Base-by-base conservation (phyloP, 2,797 vertebrate genomes). In the Gobionotothen gibberifrons region DNA sequence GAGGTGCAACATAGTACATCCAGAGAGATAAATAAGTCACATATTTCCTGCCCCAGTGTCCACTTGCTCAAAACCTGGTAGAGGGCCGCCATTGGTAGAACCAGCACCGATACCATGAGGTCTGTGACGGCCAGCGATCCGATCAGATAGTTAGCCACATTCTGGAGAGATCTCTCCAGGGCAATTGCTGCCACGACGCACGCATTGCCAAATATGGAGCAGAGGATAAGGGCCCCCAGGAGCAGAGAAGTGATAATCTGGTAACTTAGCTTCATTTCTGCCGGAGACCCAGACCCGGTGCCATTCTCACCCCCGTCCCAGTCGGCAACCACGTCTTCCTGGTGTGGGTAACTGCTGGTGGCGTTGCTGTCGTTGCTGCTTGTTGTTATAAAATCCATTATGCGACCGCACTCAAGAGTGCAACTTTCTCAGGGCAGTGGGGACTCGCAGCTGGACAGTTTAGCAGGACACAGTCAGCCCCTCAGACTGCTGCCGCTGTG, bases 41-140 rank as follows among this genome's bases (percentile, higher is more conserved):
- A 99, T 67, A 96, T 96, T 85, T 94, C 96, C 90, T 99, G 98
- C 3, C 97, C 98, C 73, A 99, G 94, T 1, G 98, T 99, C 98
- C 98, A 99, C 90, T 97, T 98, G 92, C 98, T 97, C 90, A 99
- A 91, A 77, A 99, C 97, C 91, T 99, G 98, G 90, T 99, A 97
- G 42, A 98, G 94, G 56, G 97, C 97, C 29, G 98, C 98, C 98
- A 99, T 99, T 69, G 98, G 98, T 85, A 99, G 87, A 76, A 99
- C 98, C 84, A 99, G 92, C 61, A 99, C 97, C 42, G 98, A 99
- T 49, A 99, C 98, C 98, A 99, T 97, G 81, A 99, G 95, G 91
- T 99, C 98, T 58, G 98, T 97, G 76, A 99, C 96, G 4, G 98
- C 98, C 91, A 99, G 93, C 0, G 97, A 99, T 56, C 98, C 97